Evolutionary conservation across 2,888 invertebrate genomes (phyloP), one percentile per base, ranked within the genome.

Genomic region (Lysandra coridon): DNA sequence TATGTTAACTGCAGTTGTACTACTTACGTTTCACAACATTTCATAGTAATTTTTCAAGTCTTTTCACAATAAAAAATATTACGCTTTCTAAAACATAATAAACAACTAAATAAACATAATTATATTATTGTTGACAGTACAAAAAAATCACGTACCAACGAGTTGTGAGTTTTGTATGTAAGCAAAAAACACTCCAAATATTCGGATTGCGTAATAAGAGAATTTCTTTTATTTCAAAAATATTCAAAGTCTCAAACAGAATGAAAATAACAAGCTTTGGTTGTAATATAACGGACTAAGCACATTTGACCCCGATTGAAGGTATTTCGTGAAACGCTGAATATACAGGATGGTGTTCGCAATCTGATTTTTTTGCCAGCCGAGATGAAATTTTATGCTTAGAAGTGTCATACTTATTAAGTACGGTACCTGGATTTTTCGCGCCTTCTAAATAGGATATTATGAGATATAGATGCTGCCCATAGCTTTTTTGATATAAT

Each of bases 241-340:
- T 4, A 30, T 64, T 64, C 64, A 64, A 64, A 64, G 30, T 64
- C 30, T 30, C 64, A 64, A 64, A 64, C 64, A 30, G 30, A 64
- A 23, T 64, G 30, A 30, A 64, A 10, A 30, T 64, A 64, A 64
- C 64, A 30, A 64, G 64, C 64, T 64, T 64, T 3, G 0, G 12
- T 64, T 64, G 30, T 64, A 64, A 64, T 62, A 62, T 64, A 30
- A 12, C 64, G 30, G 64, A 30, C 23, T 64, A 64, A 64, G 64
- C 64, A 64, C 7, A 64, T 64, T 64, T 64, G 64, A 64, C 64
- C 64, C 64, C 30, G 64, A 23, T 62, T 62, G 7, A 64, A 64
- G 64, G 64, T 64, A 64, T 64, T 64, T 64, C 64, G 64, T 64
- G 30, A 30, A 64, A 64, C 64, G 64, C 64, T 64, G 64, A 64